Evolutionary conservation across 2,888 invertebrate genomes (phyloP), one percentile per base, ranked within the genome.

Genomic region (Drosophila kuntzei): DNA sequence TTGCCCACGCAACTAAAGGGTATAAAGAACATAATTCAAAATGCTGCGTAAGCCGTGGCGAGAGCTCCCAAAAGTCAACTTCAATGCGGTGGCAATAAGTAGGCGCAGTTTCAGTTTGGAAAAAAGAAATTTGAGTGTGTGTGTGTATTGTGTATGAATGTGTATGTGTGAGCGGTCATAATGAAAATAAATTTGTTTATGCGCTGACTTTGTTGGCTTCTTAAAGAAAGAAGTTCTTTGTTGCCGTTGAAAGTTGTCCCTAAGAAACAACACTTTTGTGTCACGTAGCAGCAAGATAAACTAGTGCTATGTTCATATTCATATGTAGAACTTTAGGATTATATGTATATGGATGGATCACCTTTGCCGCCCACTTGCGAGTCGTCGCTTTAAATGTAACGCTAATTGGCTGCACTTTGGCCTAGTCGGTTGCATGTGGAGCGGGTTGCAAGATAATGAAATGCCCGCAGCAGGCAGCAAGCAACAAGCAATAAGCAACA

Each of bases 161-260:
- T 41, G 27, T 57, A 20, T 49, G 32, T 59, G 54, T 37, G 41
- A 77, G 76, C 55, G 73, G 51, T 62, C 64, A 79, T 77, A 80
- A 83, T 71, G 79, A 68, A 79, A 65, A 82, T 82, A 80, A 81
- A 81, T 81, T 82, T 79, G 80, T 80, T 81, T 81, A 71, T 73
- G 78, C 69, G 68, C 58, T 50, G 75, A 77, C 71, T 77, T 57
- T 63, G 66, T 61, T 49, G 58, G 32, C 57, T 58, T 39, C 43
- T 49, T 57, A 7, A 59, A 43, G 76, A 83, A 79, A 74, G 83
- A 79, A 76, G 59, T 66, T 81, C 79, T 81, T 81, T 81, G 80
- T 80, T 76, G 70, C 59, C 59, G 63, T 41, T 64, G 53, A 16
- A 44, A 29, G 41, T 43, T 43, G 49, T 29, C 49, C 20, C 8